These are phyloP conservation scores for Mormoops blainvillei DNA, from an alignment of 2,113 vertebrate species.

Conservation along the genomic window DNA sequence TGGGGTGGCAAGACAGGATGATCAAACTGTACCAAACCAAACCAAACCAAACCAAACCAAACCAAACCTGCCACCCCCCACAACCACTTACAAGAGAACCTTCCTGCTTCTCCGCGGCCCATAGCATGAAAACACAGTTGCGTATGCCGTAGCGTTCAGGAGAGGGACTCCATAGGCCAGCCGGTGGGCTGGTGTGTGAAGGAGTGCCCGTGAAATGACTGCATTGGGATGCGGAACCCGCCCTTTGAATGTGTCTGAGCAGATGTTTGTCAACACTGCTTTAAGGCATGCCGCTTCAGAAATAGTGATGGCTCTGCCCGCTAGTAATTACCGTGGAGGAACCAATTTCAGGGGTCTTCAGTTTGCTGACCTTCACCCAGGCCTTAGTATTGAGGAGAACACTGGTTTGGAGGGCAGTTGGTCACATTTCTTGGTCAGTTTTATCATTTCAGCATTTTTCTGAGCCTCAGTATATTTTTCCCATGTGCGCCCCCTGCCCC, in stretches of 20 bases:
- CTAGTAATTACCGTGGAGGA: not conserved
- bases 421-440: not conserved
- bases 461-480: not conserved
- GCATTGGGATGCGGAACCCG: not conserved
- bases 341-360: not conserved
- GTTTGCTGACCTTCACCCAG: not conserved
- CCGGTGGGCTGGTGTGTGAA: not conserved
- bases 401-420: not conserved
- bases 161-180: not conserved
- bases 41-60: not conserved
- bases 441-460: not conserved
- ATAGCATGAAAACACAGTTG: not conserved
- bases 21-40: not conserved
- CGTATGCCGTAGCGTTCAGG: not conserved
- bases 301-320: not conserved
- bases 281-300: not conserved
- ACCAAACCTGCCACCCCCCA: not conserved
- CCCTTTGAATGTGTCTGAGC: not conserved
- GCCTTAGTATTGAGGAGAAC: not conserved
- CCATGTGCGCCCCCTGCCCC: not conserved
- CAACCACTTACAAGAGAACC: not conserved
- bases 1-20: not conserved
- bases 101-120: not conserved
- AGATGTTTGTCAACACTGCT: not conserved
- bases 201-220: not conserved